Conservation (phyloP, 2,888 invertebrate species). For the Tridacna gigas region DNA sequence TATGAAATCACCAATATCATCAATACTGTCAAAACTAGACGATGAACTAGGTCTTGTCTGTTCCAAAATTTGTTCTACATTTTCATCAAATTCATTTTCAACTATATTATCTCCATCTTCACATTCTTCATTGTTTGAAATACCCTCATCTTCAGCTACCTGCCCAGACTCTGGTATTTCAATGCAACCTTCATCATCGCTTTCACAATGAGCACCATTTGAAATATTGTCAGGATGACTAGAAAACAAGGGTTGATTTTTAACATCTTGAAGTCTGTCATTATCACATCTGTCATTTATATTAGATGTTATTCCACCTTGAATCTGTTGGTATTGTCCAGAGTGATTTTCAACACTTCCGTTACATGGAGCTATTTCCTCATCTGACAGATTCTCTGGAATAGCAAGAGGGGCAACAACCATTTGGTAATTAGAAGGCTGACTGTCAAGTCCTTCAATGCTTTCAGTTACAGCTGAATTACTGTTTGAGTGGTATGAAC, state of each 20-base stretch:
- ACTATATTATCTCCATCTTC: constrained; percentile 17
- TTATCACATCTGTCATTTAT: neutral
- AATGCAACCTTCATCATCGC: constrained; percentile 11
- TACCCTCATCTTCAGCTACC: constrained; percentile 3
- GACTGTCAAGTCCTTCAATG: neutral
- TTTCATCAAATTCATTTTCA: constrained; percentile 24
- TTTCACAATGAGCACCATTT: constrained; percentile 40
- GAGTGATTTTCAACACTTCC: constrained; percentile 7
- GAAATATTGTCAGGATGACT: constrained; percentile 26
- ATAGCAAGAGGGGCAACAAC: constrained; percentile 63
- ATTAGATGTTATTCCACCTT: neutral
- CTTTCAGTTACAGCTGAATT: neutral
- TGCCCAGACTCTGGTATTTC: neutral
- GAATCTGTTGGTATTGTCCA: neutral
- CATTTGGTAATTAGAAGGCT: neutral
- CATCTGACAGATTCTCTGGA: constrained; percentile 68
- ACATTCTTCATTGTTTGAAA: constrained; percentile 7
- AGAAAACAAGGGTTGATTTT: constrained; percentile 10
- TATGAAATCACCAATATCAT: constrained; percentile 82
- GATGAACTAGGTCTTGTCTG: constrained; percentile 25
- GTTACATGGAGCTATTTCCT: constrained; percentile 39
- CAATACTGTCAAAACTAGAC: constrained; percentile 67
- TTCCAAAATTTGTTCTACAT: constrained; percentile 12
- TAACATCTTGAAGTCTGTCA: neutral
- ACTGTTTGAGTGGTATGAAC: neutral